A percentile compares a stretch with the other conserved stretches of the same genome.
Conservation (phyloP, 2,888 invertebrate species). For the Epinotia brunnichana region DNA sequence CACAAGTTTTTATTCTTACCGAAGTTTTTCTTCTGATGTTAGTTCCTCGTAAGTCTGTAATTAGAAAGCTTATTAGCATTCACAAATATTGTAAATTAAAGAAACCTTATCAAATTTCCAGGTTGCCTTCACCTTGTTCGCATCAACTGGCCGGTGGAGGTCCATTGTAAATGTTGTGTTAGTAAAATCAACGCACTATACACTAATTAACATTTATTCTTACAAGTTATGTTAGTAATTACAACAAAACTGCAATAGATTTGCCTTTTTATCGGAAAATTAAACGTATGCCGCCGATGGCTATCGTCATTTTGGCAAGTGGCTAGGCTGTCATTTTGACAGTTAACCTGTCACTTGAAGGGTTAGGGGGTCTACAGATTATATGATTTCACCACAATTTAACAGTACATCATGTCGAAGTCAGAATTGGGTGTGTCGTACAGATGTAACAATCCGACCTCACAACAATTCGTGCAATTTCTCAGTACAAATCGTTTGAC, state of each 20-base stretch:
- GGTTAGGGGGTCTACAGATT: too few relatives aligned
- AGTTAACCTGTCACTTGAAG: slow-evolving; percentile 26
- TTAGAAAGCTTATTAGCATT: slow-evolving; percentile 51
- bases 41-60: slow-evolving; percentile 88
- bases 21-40: slow-evolving; percentile 90
- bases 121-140: slow-evolving; percentile 70
- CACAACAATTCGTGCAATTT: too few relatives aligned
- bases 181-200: slow-evolving; percentile 31
- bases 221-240: slow-evolving; percentile 46
- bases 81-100: slow-evolving; percentile 44
- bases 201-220: slow-evolving; percentile 48
- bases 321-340: slow-evolving; percentile 47
- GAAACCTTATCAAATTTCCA: slow-evolving; percentile 44
- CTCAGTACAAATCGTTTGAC: too few relatives aligned
- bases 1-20: slow-evolving; percentile 74
- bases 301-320: slow-evolving; percentile 46
- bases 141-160: slow-evolving; percentile 77
- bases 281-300: slow-evolving; percentile 45
- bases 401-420: too few relatives aligned
- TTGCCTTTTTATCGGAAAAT: slow-evolving; percentile 36
- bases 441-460: too few relatives aligned
- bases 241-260: slow-evolving; percentile 31
- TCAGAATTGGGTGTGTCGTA: too few relatives aligned
- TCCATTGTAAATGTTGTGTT: slow-evolving; percentile 63
- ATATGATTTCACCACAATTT: too few relatives aligned